Percentiles rank a stretch among this genome's conserved stretches.
Evolutionary conservation across 2,113 vertebrate species (phyloP).

Genomic region (Zonotrichia leucophrys): DNA sequence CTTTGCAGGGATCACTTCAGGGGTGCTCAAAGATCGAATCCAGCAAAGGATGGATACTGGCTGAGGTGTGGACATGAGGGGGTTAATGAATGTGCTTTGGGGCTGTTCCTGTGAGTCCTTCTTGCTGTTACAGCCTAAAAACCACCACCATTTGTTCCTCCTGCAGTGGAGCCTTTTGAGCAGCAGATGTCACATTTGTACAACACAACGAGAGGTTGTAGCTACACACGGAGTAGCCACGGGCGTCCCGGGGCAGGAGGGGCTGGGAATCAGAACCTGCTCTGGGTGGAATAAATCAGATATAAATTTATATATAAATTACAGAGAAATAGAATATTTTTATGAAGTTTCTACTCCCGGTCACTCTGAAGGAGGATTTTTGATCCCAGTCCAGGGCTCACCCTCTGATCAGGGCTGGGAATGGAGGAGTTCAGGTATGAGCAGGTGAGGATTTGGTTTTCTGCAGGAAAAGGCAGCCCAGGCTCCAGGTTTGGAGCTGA

Average conservation of each 20-base stretch:
- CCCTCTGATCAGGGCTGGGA: background rate
- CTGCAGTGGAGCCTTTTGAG: constrained; percentile 10
- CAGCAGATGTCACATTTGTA: constrained; percentile 56
- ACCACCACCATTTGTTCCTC: background rate
- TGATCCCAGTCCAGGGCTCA: background rate
- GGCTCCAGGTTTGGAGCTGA: rapidly evolving
- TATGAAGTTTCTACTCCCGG: rapidly evolving
- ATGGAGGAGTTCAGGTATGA: rapidly evolving
- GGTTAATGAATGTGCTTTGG: rapidly evolving
- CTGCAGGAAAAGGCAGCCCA: background rate
- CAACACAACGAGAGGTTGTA: background rate
- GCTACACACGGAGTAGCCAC: background rate
- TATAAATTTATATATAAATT: rapidly evolving
- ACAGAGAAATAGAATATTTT: rapidly evolving
- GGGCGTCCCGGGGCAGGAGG: rapidly evolving
- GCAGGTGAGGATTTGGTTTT: background rate
- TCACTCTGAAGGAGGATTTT: background rate
- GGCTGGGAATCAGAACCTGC: rapidly evolving
- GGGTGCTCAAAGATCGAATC: background rate
- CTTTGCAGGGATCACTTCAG: background rate
- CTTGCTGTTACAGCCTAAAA: rapidly evolving
- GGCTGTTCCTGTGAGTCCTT: background rate
- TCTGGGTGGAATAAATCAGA: background rate
- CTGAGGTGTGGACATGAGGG: background rate
- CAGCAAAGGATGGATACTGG: background rate